Base-by-base conservation (phyloP, 2,888 invertebrate species). In the Polydrusus tereticollis region DNA sequence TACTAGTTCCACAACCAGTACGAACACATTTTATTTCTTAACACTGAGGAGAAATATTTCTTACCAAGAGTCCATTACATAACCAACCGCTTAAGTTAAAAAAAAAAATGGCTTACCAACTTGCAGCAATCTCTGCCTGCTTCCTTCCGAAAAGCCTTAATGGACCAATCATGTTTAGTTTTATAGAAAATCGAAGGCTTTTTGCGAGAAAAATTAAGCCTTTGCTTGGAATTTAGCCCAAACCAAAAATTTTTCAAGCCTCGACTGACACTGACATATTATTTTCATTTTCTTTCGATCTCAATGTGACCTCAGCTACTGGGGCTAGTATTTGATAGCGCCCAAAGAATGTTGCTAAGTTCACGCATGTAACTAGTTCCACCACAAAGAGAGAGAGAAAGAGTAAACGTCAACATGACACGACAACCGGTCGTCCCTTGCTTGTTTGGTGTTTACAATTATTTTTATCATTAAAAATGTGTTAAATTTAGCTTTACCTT, bases 111-210 rank as follows among this genome's bases (percentile, higher is more conserved):
- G 86, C 86, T 78, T 77, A 83, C 83, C 82, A 88, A 57, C 85
- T 82, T 3, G 83, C 81, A n/a, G 88, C 88, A 20, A 90, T 85
- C 80, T 90, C 89, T 23, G 88, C 80, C 10, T 92, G 91, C 79
- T 87, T 90, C 12, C 88, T 90, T 72, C 91, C 91, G 52, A 92
- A 47, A 23, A 68, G 38, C 64, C 76, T 77, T 45, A 80, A 72
- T 14, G 75, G 77, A 29, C 76, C 52, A 20, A 50, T 33, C 41
- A 45, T 52, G 12, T 45, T 20, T 41, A 57, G 21, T 65, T 12
- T 62, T 43, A 20, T 20, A 2, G 18, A 0, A 20, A 45, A 36
- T 36, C 12, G 10, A 12, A 36, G 36, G 36, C 6, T 12, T 36
- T 36, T 36, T 36, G 2, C n/a, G n/a, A n/a, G n/a, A n/a, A n/a